phyloP scores from a whole-genome alignment of 2,113 vertebrate species.

The Eretmochelys imbricata region DNA sequence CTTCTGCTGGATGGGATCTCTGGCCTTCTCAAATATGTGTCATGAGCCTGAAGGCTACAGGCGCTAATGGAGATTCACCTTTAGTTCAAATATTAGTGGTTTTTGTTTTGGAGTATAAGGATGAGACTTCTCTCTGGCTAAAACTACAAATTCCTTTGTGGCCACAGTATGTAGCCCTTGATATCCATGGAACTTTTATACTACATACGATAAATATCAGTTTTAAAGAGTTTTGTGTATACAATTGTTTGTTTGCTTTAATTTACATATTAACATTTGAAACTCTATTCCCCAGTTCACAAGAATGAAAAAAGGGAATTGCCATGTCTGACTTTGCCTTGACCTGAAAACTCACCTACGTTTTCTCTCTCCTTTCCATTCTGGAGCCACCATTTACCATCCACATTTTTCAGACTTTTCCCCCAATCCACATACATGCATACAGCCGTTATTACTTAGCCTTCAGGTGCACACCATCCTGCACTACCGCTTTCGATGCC shows the following conservation, averaged over 20 bases:
- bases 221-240: background rate
- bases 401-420: background rate
- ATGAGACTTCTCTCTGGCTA: no score
- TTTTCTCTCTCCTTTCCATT: no score
- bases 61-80: background rate
- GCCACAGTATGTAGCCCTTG: no score
- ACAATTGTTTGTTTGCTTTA: background rate
- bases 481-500: background rate
- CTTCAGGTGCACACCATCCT: background rate
- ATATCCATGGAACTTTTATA: no score
- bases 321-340: background rate
- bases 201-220: background rate
- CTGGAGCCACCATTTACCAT: background rate
- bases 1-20: background rate
- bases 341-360: background rate
- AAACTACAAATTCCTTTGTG: no score
- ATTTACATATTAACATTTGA: background rate
- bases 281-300: background rate
- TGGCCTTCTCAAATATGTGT: background rate
- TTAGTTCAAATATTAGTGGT: no score
- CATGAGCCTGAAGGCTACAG: background rate
- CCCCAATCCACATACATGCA: background rate
- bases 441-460: rapidly evolving
- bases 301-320: background rate
- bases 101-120: no score